A percentile compares a stretch with the other conserved stretches of the same genome.
Evolutionary conservation across 92 coral and sea anemone species (phyloP).

Genomic region (Palythoa caribaeorum): DNA sequence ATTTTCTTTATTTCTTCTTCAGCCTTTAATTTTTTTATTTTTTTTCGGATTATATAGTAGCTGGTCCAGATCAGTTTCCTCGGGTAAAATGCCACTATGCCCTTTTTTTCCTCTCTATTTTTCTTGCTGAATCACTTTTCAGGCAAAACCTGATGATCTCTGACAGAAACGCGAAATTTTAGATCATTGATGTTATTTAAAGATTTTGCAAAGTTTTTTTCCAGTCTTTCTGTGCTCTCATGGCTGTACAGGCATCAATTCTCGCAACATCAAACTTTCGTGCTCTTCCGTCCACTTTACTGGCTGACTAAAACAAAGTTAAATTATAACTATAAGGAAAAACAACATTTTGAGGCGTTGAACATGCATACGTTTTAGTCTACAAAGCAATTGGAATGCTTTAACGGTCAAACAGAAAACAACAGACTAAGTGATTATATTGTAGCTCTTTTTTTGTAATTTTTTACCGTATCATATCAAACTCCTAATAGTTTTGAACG

Average conservation of each 20-base stretch:
- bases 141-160: conserved; percentile 30
- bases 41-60: background rate
- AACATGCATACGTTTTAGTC: background rate
- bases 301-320: conserved; percentile 21
- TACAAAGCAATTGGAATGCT: background rate
- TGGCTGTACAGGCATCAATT: conserved; percentile 17
- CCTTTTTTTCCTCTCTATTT: conserved; percentile 16
- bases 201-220: conserved; percentile 20
- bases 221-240: conserved; percentile 38
- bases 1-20: background rate
- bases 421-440: conserved; percentile 14
- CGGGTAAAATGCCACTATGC: conserved; percentile 4
- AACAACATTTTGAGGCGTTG: conserved; percentile 4
- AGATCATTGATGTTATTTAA: conserved; percentile 15
- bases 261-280: background rate
- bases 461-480: conserved; percentile 11
- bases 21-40: background rate
- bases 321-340: background rate
- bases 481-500: conserved; percentile 2
- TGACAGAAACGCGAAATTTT: conserved; percentile 16
- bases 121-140: background rate
- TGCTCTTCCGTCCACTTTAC: background rate
- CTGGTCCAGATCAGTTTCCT: conserved; percentile 21
- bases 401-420: background rate
- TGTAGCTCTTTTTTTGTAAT: conserved; percentile 14